Evolutionary conservation across 2,797 vertebrate species (phyloP), one percentile per base, ranked within the genome.

Genomic region (Chromis chromis): DNA sequence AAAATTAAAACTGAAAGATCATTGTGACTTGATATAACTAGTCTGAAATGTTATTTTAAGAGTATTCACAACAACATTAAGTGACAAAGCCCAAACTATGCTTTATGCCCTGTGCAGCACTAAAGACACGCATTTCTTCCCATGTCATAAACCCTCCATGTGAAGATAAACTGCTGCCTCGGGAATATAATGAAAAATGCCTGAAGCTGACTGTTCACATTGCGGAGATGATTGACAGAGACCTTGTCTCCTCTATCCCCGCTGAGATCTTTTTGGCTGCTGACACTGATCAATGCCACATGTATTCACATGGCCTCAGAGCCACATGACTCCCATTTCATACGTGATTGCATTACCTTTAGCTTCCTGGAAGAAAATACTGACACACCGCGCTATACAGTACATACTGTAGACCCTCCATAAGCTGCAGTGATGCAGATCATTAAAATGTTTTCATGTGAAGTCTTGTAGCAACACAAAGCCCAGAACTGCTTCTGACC

Each of bases 201-300:
- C 44, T 80, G 27, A 70, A 74, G 77, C 60, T 59, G 79, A 83
- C 63, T 69, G 69, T 66, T 82, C 58, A 72, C 56, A 81, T 78
- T 79, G 78, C 72, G 48, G 67, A 83, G 60, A 81, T 83, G 87
- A 91, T 75, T 89, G 92, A 91, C 87, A 78, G 76, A 76, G 78
- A 83, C 60, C 76, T 73, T 85, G 74, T 70, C 80, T 78, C 63
- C 75, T 77, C 76, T 21, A 10, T 69, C 76, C 62, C 79, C 82
- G 22, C 68, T 70, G 75, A 81, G 81, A 83, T 84, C 52, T 69
- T 60, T 63, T 58, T 78, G 84, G 82, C 86, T 77, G 83, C 84
- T 69, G 76, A 76, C 65, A 31, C 85, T 94, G 92, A 93, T 91
- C 85, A 91, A 81, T 83, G 74, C 89, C 92, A 92, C 88, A 91